These are phyloP conservation scores for Acridotheres tristis DNA, from an alignment of 2,797 vertebrate genomes.

Conservation along the genomic window DNA sequence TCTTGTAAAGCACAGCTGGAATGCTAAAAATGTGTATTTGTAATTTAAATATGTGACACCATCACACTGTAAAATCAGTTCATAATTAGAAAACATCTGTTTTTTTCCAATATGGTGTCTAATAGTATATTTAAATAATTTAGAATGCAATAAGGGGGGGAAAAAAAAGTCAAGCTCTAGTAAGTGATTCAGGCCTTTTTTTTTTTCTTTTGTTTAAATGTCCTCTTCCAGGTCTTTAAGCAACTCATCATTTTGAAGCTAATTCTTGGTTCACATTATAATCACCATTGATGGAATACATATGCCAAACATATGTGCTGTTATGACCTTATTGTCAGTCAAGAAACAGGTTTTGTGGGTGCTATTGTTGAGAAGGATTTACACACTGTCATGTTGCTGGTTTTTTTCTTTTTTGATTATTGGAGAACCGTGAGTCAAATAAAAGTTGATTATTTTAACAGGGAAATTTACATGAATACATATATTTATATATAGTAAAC, in stretches of 20 bases:
- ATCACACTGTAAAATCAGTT: slow-evolving; percentile 85
- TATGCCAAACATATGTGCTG: slow-evolving; percentile 75
- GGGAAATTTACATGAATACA: slow-evolving; percentile 64
- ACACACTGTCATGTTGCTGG: slow-evolving; percentile 57
- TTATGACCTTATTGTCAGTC: slow-evolving; percentile 72
- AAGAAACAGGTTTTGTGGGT: slow-evolving; percentile 59
- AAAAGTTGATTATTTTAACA: slow-evolving; percentile 77
- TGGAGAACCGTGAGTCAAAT: slow-evolving; percentile 56
- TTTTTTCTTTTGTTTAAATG: slow-evolving; percentile 63
- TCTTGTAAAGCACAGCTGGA: slow-evolving; percentile 85
- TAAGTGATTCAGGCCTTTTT: slow-evolving; percentile 67
- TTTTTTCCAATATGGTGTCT: slow-evolving; percentile 81
- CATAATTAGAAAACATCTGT: slow-evolving; percentile 86
- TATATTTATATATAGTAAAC: not conserved
- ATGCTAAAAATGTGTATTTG: slow-evolving; percentile 86
- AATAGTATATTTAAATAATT: slow-evolving; percentile 87
- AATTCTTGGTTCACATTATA: slow-evolving; percentile 70
- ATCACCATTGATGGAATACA: slow-evolving; percentile 73
- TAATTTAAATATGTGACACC: slow-evolving; percentile 86
- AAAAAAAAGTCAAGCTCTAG: slow-evolving; percentile 62
- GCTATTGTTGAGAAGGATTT: slow-evolving; percentile 75
- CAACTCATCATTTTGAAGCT: slow-evolving; percentile 69
- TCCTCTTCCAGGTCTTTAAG: slow-evolving; percentile 51
- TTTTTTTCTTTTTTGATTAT: slow-evolving; percentile 54
- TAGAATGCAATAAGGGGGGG: slow-evolving; percentile 74